Base-by-base conservation (phyloP, 2,888 invertebrate genomes). In the Griposia aprilina region DNA sequence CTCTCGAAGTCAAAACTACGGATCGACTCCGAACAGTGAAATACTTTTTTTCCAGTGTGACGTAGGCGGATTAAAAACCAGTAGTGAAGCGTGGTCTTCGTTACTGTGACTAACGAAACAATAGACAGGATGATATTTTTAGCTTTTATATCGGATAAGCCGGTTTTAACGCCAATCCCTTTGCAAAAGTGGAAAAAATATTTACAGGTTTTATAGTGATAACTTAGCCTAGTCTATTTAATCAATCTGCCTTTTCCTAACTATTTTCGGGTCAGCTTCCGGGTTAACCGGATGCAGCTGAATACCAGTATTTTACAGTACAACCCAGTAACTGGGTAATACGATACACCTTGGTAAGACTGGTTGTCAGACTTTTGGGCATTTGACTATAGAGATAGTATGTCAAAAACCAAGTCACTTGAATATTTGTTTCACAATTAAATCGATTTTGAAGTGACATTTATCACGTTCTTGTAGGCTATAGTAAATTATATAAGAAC, bases 61-160 rank as follows among this genome's bases (percentile, higher is more conserved):
- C 63, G 17, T 59, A 69, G 15, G 17, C 10, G 59, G 80, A 80
- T 80, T 80, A 76, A 70, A 69, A 36, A 36, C 57, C 45, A 23
- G 15, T 68, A 41, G 30, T 52, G 26, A 15, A 48, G 5, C 59
- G 11, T 20, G 36, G 15, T 52, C 57, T 80, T 80, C 60, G 67
- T 79, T 80, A 63, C 30, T 45, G 67, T 80, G 13, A 76, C 65
- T 66, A 75, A 59, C 36, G 36, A 48, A 80, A 80, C 65, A 80
- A 80, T 45, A 48, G 65, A 5, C 11, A 2, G 23, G 15, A n/a
- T 36, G 26, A 80, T 45, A 70, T 45, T 65, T 45, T 76, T 62
- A 20, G 20, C 36, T 80, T 80, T 76, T 69, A 11, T 48, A 48
- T 70, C 26, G 55, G 57, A 63, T 76, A 59, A 76, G 59, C 63